Evolutionary conservation across 2,797 vertebrate species (phyloP).

Genomic region (Protosalanx chinensis): DNA sequence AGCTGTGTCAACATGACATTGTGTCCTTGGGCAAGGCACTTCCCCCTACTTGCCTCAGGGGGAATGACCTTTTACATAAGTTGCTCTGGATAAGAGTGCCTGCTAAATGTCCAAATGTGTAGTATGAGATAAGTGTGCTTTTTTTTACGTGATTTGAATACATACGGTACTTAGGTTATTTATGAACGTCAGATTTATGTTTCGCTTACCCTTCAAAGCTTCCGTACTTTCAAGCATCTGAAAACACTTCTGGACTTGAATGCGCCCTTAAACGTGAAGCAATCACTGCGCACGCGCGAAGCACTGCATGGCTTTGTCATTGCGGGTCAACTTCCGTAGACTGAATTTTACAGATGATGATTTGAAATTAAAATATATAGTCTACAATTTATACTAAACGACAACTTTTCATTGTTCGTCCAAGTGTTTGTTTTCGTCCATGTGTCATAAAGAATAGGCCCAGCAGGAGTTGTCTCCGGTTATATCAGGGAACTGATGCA

Average conservation of each 20-base stretch:
- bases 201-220: too few relatives aligned
- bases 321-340: neutral
- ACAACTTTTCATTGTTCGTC: neutral
- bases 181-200: neutral
- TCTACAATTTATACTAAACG: neutral
- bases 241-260: neutral
- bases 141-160: neutral
- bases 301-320: neutral
- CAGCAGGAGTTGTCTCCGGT: neutral
- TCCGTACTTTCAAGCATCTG: neutral
- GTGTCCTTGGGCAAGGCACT: too few relatives aligned
- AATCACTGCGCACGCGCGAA: neutral
- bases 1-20: too few relatives aligned
- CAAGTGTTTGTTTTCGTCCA: neutral
- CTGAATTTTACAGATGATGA: neutral
- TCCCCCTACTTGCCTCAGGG: too few relatives aligned
- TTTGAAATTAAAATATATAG: neutral
- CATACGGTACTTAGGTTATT: neutral
- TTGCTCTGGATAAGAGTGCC: too few relatives aligned
- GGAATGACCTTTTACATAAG: too few relatives aligned
- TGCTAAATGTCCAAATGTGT: too few relatives aligned
- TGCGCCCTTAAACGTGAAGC: neutral
- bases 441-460: neutral
- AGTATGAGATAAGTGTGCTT: neutral
- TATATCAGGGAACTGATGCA: conserved; percentile 57